Evolutionary conservation across 2,113 vertebrate species (phyloP).

Genomic region (Nothobranchius kuhntae): DNA sequence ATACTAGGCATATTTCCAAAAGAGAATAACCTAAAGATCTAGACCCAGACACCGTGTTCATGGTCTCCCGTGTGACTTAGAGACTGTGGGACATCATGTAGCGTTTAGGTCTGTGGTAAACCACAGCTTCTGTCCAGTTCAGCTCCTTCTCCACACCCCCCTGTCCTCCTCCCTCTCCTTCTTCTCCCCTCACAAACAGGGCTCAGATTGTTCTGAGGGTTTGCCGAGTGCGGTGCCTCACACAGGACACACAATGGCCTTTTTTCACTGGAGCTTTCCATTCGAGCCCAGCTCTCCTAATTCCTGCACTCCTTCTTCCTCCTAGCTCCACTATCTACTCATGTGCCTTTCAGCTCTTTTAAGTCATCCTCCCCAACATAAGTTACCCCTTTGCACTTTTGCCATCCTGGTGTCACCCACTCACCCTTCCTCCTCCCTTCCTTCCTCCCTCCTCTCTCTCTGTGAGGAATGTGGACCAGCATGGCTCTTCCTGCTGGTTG

Average conservation of each 20-base stretch:
- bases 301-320: neutral
- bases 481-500: slow-evolving; percentile 71
- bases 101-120: slow-evolving; percentile 35
- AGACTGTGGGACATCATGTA: neutral
- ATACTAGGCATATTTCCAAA: too few relatives aligned
- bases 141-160: slow-evolving; percentile 16
- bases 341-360: neutral
- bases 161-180: slow-evolving; percentile 18
- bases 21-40: neutral
- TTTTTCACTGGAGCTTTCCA: slow-evolving; percentile 40
- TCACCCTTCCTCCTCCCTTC: slow-evolving; percentile 41
- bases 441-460: slow-evolving; percentile 35
- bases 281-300: slow-evolving; percentile 14
- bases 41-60: slow-evolving; percentile 11
- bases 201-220: slow-evolving; percentile 69
- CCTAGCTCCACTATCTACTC: neutral
- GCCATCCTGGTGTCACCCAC: slow-evolving; percentile 43
- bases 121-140: slow-evolving; percentile 33
- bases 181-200: slow-evolving; percentile 57
- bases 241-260: slow-evolving; percentile 62
- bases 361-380: slow-evolving; percentile 16
- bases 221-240: slow-evolving; percentile 54
- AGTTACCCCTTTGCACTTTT: slow-evolving; percentile 34
- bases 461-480: slow-evolving; percentile 75
- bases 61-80: slow-evolving; percentile 14